These are phyloP conservation scores for Odontesthes bonariensis DNA, from an alignment of 2,113 vertebrate species.

Conservation along the genomic window DNA sequence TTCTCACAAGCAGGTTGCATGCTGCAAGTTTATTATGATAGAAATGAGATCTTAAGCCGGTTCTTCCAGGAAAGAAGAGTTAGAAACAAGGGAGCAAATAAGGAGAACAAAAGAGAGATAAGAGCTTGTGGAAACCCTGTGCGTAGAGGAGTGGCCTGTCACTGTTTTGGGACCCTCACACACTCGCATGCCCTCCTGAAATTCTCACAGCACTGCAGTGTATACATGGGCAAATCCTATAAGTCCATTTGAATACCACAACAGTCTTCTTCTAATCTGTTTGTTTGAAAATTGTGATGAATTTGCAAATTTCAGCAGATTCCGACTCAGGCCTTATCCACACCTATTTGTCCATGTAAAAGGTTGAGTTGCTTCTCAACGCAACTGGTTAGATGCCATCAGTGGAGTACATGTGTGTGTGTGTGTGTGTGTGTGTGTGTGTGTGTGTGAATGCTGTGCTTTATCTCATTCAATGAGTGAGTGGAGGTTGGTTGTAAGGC, in stretches of 20 bases:
- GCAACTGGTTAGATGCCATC: constrained; percentile 57
- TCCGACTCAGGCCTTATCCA: constrained; percentile 63
- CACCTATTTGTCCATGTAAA: constrained; percentile 70
- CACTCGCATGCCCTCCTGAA: constrained; percentile 39
- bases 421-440: constrained; percentile 38
- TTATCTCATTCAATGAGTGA: constrained; percentile 76
- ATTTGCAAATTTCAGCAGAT: constrained; percentile 57
- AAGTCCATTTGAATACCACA: constrained; percentile 66
- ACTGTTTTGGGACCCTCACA: constrained; percentile 64
- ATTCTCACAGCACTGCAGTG: constrained; percentile 62
- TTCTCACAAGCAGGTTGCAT: constrained; percentile 3
- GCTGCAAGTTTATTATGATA: not conserved
- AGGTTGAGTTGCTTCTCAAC: constrained; percentile 64
- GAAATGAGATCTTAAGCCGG: constrained; percentile 26
- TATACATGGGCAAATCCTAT: constrained; percentile 74
- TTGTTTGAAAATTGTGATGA: constrained; percentile 78
- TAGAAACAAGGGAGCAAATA: constrained; percentile 35
- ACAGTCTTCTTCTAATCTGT: constrained; percentile 72
- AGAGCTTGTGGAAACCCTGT: constrained; percentile 54
- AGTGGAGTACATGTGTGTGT: constrained; percentile 32
- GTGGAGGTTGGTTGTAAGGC: constrained; percentile 72
- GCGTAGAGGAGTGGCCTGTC: constrained; percentile 61
- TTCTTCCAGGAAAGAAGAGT: not conserved
- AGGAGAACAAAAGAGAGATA: constrained; percentile 52
- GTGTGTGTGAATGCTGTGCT: constrained; percentile 46